Conservation (phyloP, 2,888 invertebrate species). For the Vannuccia rotundouncinata region DNA sequence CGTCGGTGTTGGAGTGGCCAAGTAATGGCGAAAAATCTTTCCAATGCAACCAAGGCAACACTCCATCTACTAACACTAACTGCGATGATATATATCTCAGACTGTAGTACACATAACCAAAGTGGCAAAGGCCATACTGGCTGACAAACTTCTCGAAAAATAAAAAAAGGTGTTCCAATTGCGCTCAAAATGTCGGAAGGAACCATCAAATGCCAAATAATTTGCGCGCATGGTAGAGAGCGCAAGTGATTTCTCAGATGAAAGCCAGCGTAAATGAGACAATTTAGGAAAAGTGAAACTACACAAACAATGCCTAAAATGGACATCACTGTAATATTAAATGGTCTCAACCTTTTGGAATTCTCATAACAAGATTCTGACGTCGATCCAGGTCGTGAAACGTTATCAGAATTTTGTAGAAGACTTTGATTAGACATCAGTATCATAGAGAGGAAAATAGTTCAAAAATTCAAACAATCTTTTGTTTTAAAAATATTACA, state of each 20-base stretch:
- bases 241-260: not conserved
- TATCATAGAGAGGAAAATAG: no score
- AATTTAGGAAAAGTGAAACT: not conserved
- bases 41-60: not conserved
- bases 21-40: not conserved
- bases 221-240: not conserved
- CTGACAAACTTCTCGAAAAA: not conserved
- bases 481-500: no score
- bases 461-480: no score
- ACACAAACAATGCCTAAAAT: not conserved
- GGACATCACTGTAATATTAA: no score
- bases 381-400: no score
- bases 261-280: not conserved
- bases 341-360: no score
- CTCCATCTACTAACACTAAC: not conserved
- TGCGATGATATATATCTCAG: not conserved
- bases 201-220: not conserved
- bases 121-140: not conserved
- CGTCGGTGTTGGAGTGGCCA: not conserved
- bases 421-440: no score
- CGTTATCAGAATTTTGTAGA: no score
- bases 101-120: not conserved
- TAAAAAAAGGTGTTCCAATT: not conserved
- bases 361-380: no score
- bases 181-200: not conserved